Conservation (phyloP, 2,113 vertebrate species). For the Cyphomyrus plagiostoma region DNA sequence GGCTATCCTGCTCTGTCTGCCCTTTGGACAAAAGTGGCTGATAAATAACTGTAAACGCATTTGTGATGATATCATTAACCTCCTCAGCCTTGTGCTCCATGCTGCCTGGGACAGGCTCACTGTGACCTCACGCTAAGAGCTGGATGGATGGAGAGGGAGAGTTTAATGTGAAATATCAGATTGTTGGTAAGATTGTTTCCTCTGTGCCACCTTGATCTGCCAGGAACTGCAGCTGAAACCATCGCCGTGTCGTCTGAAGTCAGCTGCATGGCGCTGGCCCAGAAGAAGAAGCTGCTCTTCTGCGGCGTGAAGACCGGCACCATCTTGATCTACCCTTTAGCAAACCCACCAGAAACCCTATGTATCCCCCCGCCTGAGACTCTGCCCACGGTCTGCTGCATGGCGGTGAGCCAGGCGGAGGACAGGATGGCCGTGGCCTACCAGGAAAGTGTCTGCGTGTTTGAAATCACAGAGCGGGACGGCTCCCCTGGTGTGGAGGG, state of each 20-base stretch:
- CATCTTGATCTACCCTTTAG: constrained; percentile 65
- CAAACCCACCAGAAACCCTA: constrained; percentile 55
- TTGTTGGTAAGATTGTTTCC: neutral
- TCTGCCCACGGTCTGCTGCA: constrained; percentile 41
- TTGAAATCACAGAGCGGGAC: constrained; percentile 56
- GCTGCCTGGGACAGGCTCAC: neutral
- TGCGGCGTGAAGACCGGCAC: constrained; percentile 62
- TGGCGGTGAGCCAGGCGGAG: constrained; percentile 54
- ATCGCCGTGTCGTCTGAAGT: constrained; percentile 53
- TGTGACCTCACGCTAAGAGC: neutral
- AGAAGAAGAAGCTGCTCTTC: constrained; percentile 61
- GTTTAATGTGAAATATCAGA: neutral
- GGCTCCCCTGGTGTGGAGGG: constrained; percentile 54
- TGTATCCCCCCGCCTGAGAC: constrained; percentile 67
- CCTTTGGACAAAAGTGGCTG: neutral
- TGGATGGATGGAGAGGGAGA: neutral
- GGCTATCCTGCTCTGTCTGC: neutral
- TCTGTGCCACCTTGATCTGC: neutral
- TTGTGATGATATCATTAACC: neutral
- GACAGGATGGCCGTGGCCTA: constrained; percentile 55
- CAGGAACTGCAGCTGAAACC: constrained; percentile 52
- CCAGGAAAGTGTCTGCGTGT: constrained; percentile 48
- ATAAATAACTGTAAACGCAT: neutral
- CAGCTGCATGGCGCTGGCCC: constrained; percentile 60
- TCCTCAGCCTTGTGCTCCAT: neutral